These are phyloP conservation scores for Catamblyrhynchus diadema DNA, from an alignment of 2,797 vertebrate species.

Conservation along the genomic window DNA sequence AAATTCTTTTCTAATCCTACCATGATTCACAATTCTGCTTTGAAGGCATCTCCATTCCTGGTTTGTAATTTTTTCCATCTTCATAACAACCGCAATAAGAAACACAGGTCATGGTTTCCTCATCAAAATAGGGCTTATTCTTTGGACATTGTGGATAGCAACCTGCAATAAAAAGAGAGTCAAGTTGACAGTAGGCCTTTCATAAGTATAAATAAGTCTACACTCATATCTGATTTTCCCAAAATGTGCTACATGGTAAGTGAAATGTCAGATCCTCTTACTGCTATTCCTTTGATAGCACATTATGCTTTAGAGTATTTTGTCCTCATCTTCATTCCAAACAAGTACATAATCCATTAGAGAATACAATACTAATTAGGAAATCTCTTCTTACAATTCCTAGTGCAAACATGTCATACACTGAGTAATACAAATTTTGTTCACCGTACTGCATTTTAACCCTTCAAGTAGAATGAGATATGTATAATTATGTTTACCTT, in stretches of 20 bases:
- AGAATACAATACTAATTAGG: neutral
- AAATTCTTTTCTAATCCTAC: conserved; percentile 68
- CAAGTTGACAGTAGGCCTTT: neutral
- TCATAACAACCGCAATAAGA: conserved; percentile 81
- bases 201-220: neutral
- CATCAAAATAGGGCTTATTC: conserved; percentile 84
- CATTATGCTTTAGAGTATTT: neutral
- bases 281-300: neutral
- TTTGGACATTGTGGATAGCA: conserved; percentile 90
- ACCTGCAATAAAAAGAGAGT: conserved; percentile 69
- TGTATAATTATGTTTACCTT: conserved; percentile 79
- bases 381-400: neutral
- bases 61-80: conserved; percentile 75
- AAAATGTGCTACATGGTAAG: neutral
- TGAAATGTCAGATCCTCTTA: neutral
- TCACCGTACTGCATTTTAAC: neutral
- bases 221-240: neutral
- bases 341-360: neutral
- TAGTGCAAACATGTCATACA: neutral
- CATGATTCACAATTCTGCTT: conserved; percentile 83
- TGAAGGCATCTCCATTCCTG: conserved; percentile 70
- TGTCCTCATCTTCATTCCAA: neutral
- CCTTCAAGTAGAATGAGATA: neutral
- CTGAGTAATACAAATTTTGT: neutral
- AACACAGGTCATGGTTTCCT: conserved; percentile 81